Evolutionary conservation across 2,888 invertebrate genomes (phyloP).

Genomic region (Geotrupes spiniger): DNA sequence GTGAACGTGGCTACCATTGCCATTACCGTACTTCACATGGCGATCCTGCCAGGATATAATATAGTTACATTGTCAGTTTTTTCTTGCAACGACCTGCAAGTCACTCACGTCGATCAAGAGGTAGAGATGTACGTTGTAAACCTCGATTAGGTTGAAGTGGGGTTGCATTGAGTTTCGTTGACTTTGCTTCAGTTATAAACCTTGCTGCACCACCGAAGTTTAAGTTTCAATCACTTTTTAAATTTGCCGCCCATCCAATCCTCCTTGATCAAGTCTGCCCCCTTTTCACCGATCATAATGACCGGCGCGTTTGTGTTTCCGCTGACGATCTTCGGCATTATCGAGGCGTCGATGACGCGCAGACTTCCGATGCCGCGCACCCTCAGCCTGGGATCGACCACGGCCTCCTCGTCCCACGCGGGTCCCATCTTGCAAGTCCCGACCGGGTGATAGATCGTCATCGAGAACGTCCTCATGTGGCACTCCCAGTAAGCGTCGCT

Average conservation of each 20-base stretch:
- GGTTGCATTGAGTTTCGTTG: no score
- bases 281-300: conserved; percentile 91
- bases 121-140: no score
- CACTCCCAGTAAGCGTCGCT: conserved; percentile 86
- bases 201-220: background rate
- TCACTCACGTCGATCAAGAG: no score
- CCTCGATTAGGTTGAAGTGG: no score
- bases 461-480: conserved; percentile 79
- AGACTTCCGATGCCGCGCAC: conserved; percentile 77
- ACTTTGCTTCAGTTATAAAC: no score
- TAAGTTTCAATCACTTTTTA: background rate
- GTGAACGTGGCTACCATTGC: no score
- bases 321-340: conserved; percentile 86
- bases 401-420: conserved; percentile 70
- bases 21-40: no score
- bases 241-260: conserved; percentile 61
- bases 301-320: conserved; percentile 89
- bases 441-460: conserved; percentile 88
- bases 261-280: conserved; percentile 79
- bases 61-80: no score
- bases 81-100: no score
- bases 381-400: conserved; percentile 75
- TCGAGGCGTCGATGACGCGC: conserved; percentile 81
- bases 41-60: no score
- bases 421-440: conserved; percentile 91